These are phyloP conservation scores for Eutrigla gurnardus DNA, from an alignment of 2,797 vertebrate genomes.

Conservation along the genomic window DNA sequence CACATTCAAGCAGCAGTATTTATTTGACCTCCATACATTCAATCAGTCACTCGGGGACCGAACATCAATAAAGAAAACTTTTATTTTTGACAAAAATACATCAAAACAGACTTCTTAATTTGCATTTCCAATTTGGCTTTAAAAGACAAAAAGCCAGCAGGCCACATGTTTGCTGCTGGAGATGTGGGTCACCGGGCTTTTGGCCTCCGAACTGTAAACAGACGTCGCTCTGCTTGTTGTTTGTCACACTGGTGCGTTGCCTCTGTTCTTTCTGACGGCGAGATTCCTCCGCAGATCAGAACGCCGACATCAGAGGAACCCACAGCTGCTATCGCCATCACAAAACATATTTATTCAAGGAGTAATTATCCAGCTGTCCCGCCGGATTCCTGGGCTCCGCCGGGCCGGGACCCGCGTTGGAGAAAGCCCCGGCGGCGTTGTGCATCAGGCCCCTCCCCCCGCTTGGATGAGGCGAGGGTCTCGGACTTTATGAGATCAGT, in stretches of 20 bases:
- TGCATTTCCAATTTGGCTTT: neutral
- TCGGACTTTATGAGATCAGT: conserved; percentile 75
- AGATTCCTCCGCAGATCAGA: conserved; percentile 12
- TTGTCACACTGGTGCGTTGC: conserved; percentile 8
- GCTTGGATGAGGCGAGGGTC: conserved; percentile 53
- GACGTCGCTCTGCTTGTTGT: conserved; percentile 2
- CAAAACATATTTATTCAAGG: conserved; percentile 44
- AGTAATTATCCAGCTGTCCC: conserved; percentile 57
- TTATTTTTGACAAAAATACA: neutral
- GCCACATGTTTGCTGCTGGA: neutral
- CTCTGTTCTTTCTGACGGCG: neutral
- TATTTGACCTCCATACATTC: too few species aligned
- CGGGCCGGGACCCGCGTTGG: neutral
- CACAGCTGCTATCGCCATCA: conserved; percentile 47
- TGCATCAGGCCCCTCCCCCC: conserved; percentile 27
- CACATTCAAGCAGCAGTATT: too few species aligned
- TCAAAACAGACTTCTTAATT: neutral
- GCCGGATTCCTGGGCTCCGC: conserved; percentile 33
- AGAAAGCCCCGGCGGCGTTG: conserved; percentile 15
- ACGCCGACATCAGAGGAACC: conserved; percentile 38
- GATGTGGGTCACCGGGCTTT: conserved; percentile 4
- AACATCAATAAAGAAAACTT: too few species aligned
- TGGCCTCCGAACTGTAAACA: neutral
- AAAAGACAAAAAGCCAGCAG: neutral
- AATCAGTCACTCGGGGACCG: too few species aligned